phyloP scores from a whole-genome alignment of 1,140 invertebrate species.

The Drosophila pectinifera region DNA sequence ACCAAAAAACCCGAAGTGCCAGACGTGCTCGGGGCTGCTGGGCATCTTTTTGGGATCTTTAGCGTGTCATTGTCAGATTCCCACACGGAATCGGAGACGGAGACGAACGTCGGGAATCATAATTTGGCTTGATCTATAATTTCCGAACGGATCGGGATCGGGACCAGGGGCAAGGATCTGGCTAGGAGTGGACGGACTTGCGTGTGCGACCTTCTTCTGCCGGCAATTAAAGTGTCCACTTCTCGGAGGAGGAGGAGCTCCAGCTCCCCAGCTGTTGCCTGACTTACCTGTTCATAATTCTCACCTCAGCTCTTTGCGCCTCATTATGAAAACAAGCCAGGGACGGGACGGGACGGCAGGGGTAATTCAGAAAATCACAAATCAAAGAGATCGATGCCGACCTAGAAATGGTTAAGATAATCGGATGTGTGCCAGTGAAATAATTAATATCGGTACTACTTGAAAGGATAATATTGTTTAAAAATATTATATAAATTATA shows the following conservation, averaged over 20 bases:
- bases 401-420: constrained; percentile 7
- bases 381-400: constrained; percentile 68
- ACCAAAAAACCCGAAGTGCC: not conserved
- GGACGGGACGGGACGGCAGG: not conserved
- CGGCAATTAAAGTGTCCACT: constrained; percentile 67
- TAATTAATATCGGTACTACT: too few relatives aligned
- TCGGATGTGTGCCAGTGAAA: too few relatives aligned
- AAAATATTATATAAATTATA: too few relatives aligned
- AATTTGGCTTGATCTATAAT: constrained; percentile 55
- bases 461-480: too few relatives aligned
- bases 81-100: constrained; percentile 26
- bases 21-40: constrained; percentile 36
- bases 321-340: constrained; percentile 66
- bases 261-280: constrained; percentile 1
- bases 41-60: constrained; percentile 24
- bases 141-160: constrained; percentile 10
- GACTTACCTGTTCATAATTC: constrained; percentile 42
- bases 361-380: constrained; percentile 36
- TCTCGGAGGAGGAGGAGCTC: constrained; percentile 12
- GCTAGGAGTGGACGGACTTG: constrained; percentile 9
- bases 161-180: not conserved
- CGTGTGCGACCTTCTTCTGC: constrained; percentile 65
- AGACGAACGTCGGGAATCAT: constrained; percentile 39
- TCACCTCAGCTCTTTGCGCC: constrained; percentile 44
- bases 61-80: constrained; percentile 63